phyloP scores from a whole-genome alignment of 2,797 vertebrate genomes.

The Tolypeutes matacus region DNA sequence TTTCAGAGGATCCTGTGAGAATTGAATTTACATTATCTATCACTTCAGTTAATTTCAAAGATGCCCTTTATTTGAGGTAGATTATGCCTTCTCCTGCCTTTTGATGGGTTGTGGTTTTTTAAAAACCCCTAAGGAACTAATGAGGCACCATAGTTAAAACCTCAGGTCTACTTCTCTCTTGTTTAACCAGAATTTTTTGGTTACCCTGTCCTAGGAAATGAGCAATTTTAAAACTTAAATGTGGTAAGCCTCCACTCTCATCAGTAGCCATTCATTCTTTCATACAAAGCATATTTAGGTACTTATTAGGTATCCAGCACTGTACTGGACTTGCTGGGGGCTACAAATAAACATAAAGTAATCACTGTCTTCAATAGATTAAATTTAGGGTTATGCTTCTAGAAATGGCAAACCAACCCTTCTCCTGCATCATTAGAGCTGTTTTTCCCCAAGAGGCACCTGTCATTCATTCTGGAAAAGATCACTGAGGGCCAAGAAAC shows the following conservation, averaged over 20 bases:
- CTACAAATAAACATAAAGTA: not conserved
- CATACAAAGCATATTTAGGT: not conserved
- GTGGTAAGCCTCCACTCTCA: not conserved
- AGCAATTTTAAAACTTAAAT: constrained; percentile 21
- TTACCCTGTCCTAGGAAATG: constrained; percentile 33
- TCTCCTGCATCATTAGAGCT: constrained; percentile 28
- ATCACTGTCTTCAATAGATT: constrained; percentile 22
- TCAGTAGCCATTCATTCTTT: not conserved
- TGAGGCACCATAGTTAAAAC: constrained; percentile 68
- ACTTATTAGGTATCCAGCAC: not conserved
- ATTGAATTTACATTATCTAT: constrained; percentile 34
- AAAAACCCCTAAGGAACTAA: constrained; percentile 62
- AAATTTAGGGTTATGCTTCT: not conserved
- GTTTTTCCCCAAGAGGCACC: not conserved
- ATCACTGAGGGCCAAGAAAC: not conserved
- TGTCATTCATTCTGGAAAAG: constrained; percentile 64
- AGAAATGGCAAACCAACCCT: not conserved
- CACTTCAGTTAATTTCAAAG: constrained; percentile 36
- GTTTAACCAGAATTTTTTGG: constrained; percentile 59
- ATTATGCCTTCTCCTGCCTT: not conserved
- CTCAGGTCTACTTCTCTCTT: constrained; percentile 65
- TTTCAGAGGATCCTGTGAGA: not conserved
- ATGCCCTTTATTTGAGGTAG: not conserved
- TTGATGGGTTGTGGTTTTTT: constrained; percentile 51
- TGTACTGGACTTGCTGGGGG: not conserved